Conservation (phyloP, 2,113 vertebrate genomes). For the Hyaena hyaena region DNA sequence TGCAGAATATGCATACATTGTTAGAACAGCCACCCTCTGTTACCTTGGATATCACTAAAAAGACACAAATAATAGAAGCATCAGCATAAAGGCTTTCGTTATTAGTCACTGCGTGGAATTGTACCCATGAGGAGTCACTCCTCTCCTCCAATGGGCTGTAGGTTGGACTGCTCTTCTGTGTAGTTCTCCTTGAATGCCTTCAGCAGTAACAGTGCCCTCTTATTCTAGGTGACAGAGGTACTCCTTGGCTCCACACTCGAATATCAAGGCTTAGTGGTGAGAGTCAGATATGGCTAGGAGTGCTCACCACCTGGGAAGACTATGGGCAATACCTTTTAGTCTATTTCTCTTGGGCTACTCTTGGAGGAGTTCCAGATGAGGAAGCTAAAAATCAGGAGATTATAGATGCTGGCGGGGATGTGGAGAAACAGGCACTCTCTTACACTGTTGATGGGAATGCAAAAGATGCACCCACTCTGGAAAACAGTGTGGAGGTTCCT, state of each 20-base stretch:
- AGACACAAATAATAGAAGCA: not conserved
- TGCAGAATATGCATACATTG: not conserved
- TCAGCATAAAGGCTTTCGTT: not conserved
- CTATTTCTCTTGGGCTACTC: not conserved
- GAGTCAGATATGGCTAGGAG: not conserved
- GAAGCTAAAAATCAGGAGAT: not conserved
- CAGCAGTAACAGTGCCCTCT: not conserved
- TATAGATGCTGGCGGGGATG: no score
- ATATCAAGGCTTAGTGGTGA: not conserved
- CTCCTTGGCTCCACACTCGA: not conserved
- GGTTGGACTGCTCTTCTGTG: not conserved
- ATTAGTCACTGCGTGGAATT: not conserved
- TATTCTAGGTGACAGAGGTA: not conserved
- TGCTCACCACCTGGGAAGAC: not conserved
- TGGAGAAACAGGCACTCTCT: no score
- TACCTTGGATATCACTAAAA: not conserved
- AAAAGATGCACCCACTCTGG: no score
- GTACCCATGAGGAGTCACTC: no score
- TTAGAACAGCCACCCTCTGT: not conserved
- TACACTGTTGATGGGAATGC: no score
- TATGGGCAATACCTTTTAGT: accelerated
- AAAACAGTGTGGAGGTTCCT: no score
- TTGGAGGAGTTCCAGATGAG: not conserved
- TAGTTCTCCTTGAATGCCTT: not conserved
- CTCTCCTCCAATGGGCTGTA: not conserved